Base-by-base conservation (phyloP, 1,140 invertebrate genomes). In the Pseudomyrmex dendroicus region DNA sequence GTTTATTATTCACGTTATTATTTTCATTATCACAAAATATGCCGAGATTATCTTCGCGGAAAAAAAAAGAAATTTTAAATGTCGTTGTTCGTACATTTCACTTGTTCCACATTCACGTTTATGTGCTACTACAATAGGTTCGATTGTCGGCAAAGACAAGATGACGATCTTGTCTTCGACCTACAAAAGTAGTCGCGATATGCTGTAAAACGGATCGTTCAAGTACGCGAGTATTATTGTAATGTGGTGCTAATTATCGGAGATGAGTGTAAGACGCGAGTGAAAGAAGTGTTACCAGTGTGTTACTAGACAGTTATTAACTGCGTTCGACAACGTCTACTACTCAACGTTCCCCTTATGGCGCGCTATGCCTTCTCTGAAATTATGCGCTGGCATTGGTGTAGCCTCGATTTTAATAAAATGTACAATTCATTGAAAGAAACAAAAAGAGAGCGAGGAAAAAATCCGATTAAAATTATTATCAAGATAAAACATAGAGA, bases 301-400 rank as follows among this genome's bases (percentile, higher is more conserved):
- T 87, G 61, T 87, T 84, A 80, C 73, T 63, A 80, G 82, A 88
- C 85, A 86, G 86, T 86, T 87, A 87, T 88, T 88, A 88, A 87
- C 70, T 74, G 86, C 83, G 76, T 86, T 87, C 70, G 74, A 87
- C 83, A 83, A 25, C 54, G 56, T 77, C 62, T 62, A 78, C 73
- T 25, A 62, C 76, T 85, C 76, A 82, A 77, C 86, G 77, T 61
- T 73, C 76, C 72, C 63, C 84, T 88, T 77, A 88, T 70, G 66
- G 22, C 35, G 35, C 35, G 35, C 25, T 59, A 83, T 22, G 64
- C 44, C 67, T 77, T 50, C 61, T 52, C 82, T 62, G 76, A 84
- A 84, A 82, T 84, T 68, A 84, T 85, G 56, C 70, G 72, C 57
- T 54, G 56, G 15, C 86, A 84, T 73, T 61, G 62, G 52, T 83